These are phyloP conservation scores for Zhuqinia jingwanae DNA, from an alignment of 2,888 invertebrate species.

Conservation along the genomic window DNA sequence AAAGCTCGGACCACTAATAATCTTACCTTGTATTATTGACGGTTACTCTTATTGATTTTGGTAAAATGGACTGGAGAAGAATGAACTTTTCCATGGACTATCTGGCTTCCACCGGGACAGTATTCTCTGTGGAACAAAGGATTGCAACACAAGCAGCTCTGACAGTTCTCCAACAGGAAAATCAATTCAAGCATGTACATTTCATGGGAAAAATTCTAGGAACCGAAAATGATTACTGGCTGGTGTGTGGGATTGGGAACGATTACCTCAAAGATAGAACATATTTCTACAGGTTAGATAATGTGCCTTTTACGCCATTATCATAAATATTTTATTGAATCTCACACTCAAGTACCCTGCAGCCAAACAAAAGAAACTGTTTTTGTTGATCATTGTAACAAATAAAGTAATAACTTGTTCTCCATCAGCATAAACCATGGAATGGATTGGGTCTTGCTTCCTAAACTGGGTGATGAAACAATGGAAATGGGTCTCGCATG, in stretches of 20 bases:
- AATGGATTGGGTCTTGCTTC: conserved; percentile 77
- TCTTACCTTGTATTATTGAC: neutral
- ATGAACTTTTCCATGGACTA: conserved; percentile 83
- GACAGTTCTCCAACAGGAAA: conserved; percentile 89
- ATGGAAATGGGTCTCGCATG: conserved; percentile 74
- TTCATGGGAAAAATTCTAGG: conserved; percentile 94
- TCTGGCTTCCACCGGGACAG: conserved; percentile 85
- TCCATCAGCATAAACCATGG: conserved; percentile 74
- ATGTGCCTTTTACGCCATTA: too few species aligned
- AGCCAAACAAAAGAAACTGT: too few species aligned
- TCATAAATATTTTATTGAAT: too few species aligned
- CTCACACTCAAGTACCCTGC: too few species aligned
- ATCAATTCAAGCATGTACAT: conserved; percentile 90
- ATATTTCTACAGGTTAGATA: conserved; percentile 88
- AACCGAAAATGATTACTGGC: conserved; percentile 89
- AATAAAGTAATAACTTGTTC: neutral
- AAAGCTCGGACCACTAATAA: neutral
- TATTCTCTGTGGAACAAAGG: conserved; percentile 88
- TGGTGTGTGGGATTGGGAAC: conserved; percentile 89
- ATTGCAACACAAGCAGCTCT: conserved; percentile 87
- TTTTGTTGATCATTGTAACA: too few species aligned
- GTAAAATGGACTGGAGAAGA: conserved; percentile 83
- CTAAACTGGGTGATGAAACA: conserved; percentile 63
- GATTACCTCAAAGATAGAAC: conserved; percentile 88
- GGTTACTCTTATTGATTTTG: neutral